Evolutionary conservation across 2,888 invertebrate genomes (phyloP).

Genomic region (Orchesellides sinensis): DNA sequence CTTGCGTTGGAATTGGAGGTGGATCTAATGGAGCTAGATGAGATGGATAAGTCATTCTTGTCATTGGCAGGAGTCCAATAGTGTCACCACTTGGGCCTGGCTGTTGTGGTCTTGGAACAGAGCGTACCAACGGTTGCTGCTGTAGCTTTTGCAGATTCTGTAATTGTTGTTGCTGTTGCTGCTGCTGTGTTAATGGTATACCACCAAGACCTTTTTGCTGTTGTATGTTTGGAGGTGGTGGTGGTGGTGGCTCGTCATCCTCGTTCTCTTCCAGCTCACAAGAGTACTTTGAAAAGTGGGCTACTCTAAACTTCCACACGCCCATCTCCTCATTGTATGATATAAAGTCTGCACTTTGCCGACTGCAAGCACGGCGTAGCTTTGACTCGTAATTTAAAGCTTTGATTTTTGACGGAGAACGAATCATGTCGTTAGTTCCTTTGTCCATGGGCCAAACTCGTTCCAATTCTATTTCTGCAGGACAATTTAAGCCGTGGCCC

Average conservation of each 20-base stretch:
- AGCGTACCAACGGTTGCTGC: no score
- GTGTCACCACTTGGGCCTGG: conserved; percentile 15
- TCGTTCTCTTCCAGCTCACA: conserved; percentile 94
- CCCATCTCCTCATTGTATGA: conserved; percentile 68
- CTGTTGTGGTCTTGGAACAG: neutral
- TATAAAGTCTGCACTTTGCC: conserved; percentile 67
- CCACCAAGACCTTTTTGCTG: conserved; percentile 76
- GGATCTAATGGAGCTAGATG: neutral
- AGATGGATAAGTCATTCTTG: conserved; percentile 3
- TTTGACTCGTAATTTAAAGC: conserved; percentile 68
- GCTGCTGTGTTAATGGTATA: conserved; percentile 25
- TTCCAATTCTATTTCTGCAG: conserved; percentile 92
- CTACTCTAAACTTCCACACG: conserved; percentile 68
- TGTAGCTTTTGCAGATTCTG: no score
- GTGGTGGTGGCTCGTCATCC: conserved; percentile 67
- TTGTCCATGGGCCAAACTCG: conserved; percentile 96
- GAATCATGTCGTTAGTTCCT: conserved; percentile 76
- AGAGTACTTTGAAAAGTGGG: conserved; percentile 84
- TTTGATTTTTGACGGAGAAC: conserved; percentile 40
- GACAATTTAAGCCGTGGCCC: conserved; percentile 92
- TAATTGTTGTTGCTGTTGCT: neutral
- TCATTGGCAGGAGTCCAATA: neutral
- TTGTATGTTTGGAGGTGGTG: conserved; percentile 75
- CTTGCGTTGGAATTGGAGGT: neutral
- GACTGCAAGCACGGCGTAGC: conserved; percentile 61